phyloP scores from a whole-genome alignment of 2,888 invertebrate species.

The Camptogramma bilineatum region DNA sequence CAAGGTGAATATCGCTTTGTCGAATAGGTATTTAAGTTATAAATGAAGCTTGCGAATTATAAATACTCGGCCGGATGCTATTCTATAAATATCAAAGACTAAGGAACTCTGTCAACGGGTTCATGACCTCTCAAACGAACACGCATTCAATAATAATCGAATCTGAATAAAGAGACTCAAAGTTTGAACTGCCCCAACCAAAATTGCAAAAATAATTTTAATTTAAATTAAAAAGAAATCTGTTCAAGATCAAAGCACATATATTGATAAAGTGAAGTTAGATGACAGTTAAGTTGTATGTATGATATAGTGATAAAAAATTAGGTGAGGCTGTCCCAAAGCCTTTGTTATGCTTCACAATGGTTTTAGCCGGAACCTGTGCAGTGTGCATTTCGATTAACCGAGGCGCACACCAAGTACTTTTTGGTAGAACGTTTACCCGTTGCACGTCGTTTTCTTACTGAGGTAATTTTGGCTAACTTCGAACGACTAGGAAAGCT shows the following conservation, averaged over 20 bases:
- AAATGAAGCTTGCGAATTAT: constrained; percentile 15
- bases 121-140: constrained; percentile 36
- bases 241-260: neutral
- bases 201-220: neutral
- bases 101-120: constrained; percentile 33
- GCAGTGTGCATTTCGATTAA: no score
- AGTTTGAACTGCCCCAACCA: constrained; percentile 1
- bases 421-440: no score
- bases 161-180: constrained; percentile 3
- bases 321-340: no score
- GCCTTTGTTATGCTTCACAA: no score
- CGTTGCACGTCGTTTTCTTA: no score
- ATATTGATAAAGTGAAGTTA: neutral
- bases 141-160: constrained; percentile 18
- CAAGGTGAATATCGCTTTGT: constrained; percentile 14
- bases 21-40: constrained; percentile 8
- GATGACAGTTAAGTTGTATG: neutral
- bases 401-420: no score
- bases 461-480: no score
- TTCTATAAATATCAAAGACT: constrained; percentile 31
- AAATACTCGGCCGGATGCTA: constrained; percentile 16
- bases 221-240: neutral
- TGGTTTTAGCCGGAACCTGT: no score
- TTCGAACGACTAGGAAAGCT: neutral
- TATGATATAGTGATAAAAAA: neutral